phyloP scores from a whole-genome alignment of 2,888 invertebrate genomes.

The Spisula subtruncata region DNA sequence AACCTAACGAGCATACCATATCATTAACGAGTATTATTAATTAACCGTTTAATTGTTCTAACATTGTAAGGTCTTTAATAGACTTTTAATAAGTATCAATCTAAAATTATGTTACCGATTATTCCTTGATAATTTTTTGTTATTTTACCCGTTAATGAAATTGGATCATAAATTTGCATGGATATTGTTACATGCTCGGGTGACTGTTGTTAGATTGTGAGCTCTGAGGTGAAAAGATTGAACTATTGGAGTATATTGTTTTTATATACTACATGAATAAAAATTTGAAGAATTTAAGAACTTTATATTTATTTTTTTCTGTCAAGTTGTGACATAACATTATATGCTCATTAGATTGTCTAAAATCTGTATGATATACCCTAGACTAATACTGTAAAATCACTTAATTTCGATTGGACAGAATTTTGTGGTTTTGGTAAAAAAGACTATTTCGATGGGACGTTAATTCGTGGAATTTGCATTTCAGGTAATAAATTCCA shows the following conservation, averaged over 20 bases:
- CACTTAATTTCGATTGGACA: no score
- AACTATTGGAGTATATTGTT: constrained; percentile 6
- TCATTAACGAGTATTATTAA: not conserved
- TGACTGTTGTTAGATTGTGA: not conserved
- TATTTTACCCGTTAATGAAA: not conserved
- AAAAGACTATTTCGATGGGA: no score
- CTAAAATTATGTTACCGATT: not conserved
- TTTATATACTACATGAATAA: not conserved
- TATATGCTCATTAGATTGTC: not conserved
- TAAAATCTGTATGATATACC: not conserved
- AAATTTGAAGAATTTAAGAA: not conserved
- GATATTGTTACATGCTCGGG: constrained; percentile 11
- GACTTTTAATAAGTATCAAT: not conserved
- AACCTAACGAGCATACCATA: not conserved
- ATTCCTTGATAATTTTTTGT: not conserved
- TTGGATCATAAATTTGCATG: not conserved
- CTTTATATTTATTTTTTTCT: not conserved
- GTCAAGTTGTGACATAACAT: not conserved
- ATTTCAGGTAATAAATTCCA: no score
- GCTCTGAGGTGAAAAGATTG: not conserved
- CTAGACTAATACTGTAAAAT: no score
- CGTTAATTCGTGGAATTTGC: no score
- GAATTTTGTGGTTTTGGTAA: no score
- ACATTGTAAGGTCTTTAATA: not conserved
- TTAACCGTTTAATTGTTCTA: not conserved